These are phyloP conservation scores for Cavia porcellus DNA, from an alignment of 2,113 vertebrate genomes.

Conservation along the genomic window DNA sequence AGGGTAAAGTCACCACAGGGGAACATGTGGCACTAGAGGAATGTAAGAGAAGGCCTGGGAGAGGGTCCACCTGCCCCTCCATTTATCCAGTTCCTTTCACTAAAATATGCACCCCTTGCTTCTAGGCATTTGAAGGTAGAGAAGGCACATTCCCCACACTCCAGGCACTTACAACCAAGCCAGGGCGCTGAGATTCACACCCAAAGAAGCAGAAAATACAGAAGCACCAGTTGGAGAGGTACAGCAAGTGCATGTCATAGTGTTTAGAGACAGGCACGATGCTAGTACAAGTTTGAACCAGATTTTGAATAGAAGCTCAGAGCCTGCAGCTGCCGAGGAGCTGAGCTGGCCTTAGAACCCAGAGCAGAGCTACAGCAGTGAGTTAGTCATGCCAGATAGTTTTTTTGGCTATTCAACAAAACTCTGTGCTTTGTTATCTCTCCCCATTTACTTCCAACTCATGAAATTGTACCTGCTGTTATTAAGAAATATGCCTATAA, in stretches of 20 bases:
- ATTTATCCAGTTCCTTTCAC: neutral
- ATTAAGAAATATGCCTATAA: neutral
- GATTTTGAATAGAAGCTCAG: neutral
- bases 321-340: neutral
- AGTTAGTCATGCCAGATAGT: neutral
- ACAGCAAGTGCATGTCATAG: neutral
- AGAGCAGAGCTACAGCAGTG: neutral
- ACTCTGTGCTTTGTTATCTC: neutral
- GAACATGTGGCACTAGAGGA: neutral
- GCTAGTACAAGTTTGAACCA: accelerated
- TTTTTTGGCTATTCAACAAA: neutral
- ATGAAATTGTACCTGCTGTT: neutral
- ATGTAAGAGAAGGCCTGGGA: neutral
- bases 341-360: neutral
- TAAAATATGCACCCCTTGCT: neutral
- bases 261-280: neutral
- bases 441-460: neutral
- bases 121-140: neutral
- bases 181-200: neutral
- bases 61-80: neutral
- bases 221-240: neutral
- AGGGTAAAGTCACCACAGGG: neutral
- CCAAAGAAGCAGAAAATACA: neutral
- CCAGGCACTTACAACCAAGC: neutral
- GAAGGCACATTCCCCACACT: accelerated